Evolutionary conservation across 2,888 invertebrate species (phyloP), one percentile per base, ranked within the genome.

Genomic region (Cephus rjabovi): DNA sequence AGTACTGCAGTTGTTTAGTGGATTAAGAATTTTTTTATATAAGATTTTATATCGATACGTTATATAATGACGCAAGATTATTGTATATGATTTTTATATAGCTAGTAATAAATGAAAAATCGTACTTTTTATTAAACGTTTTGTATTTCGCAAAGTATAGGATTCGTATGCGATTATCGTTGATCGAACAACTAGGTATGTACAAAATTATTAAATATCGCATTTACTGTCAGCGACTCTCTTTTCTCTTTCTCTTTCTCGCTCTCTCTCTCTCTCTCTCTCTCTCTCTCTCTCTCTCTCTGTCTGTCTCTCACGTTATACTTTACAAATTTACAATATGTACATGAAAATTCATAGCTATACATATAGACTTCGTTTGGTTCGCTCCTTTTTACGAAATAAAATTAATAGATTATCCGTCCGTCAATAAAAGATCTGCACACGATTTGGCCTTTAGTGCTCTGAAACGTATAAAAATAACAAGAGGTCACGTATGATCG

Each of bases 391-490:
- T 34, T 31, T 76, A 35, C 3, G 33, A 75, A 30, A 69, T 74
- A 69, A 34, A 37, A 70, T 70, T 15, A 11, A 33, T 35, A n/a
- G 71, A 73, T 6, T 77, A 15, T 81, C 93, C 92, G 83, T 94
- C 94, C 85, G 93, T 93, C 83, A 95, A 94, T 70, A 95, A 92
- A 84, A 95, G 93, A 92, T 95, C 95, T 89, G 95, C 95, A 91
- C 95, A 95, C 80, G 95, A 95, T 92, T 95, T 95, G 71, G 95
- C 95, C 93, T 95, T 95, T 90, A 93, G 93, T 82, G 94, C 93
- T 90, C 95, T 95, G 93, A 84, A 94, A 94, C 9, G 56, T 9
- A 56, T 56, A 86, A 84, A 79, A 84, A 85, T 76, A 76, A 76
- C 12, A 73, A 79, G 79, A 73, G 68, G 71, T 35, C 4, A 34